These are phyloP conservation scores for Xylota segnis DNA, from an alignment of 2,888 invertebrate genomes.

Conservation along the genomic window DNA sequence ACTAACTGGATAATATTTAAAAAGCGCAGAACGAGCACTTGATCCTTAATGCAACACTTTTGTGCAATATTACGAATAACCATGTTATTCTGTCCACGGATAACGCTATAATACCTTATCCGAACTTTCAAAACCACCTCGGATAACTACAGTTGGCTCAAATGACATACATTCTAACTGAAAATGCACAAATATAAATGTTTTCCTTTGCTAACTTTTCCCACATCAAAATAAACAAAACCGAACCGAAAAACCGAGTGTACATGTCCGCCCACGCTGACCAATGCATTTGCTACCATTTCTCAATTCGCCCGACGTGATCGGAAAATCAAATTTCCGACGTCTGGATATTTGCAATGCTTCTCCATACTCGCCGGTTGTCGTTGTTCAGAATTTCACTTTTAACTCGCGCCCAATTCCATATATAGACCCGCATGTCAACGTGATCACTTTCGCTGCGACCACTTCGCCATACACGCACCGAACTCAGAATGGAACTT, in stretches of 20 bases:
- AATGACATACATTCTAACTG: too few relatives aligned
- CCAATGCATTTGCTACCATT: constrained; percentile 40
- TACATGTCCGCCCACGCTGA: constrained; percentile 10
- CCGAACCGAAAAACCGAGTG: not conserved
- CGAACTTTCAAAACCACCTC: not conserved
- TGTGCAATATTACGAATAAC: too few relatives aligned
- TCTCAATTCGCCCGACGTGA: constrained; percentile 53
- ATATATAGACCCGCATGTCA: constrained; percentile 58
- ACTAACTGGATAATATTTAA: too few relatives aligned
- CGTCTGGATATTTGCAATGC: constrained; percentile 30
- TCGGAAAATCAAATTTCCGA: constrained; percentile 24
- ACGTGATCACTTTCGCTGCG: constrained; percentile 74
- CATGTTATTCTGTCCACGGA: too few relatives aligned
- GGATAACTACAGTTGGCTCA: not conserved
- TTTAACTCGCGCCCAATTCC: constrained; percentile 55
- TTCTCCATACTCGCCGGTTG: constrained; percentile 12
- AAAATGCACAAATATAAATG: too few relatives aligned
- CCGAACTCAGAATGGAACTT: constrained; percentile 52
- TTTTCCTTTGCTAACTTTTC: not conserved
- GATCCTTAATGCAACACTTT: too few relatives aligned
- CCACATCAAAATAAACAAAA: constrained; percentile 20
- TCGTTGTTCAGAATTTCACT: constrained; percentile 67
- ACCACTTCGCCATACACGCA: constrained; percentile 3
- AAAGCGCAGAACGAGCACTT: too few relatives aligned
- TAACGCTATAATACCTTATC: too few relatives aligned